phyloP scores from a whole-genome alignment of 2,113 vertebrate genomes.

The Nannobrachium achirus region DNA sequence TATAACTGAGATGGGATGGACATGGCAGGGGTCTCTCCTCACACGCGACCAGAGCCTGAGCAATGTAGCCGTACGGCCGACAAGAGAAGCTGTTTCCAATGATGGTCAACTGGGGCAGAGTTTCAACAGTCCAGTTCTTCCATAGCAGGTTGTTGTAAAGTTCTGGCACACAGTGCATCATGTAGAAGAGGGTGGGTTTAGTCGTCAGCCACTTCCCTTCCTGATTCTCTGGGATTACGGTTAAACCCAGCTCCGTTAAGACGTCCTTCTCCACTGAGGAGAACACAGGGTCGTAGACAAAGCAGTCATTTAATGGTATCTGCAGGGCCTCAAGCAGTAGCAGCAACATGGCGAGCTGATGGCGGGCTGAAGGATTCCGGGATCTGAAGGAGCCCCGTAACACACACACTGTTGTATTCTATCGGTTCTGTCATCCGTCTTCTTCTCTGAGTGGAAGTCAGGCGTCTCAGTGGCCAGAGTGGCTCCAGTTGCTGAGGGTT shows the following conservation, averaged over 20 bases:
- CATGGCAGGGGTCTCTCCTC: slow-evolving; percentile 81
- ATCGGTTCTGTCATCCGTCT: no score
- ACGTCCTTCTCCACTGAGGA: slow-evolving; percentile 76
- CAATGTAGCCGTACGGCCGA: slow-evolving; percentile 86
- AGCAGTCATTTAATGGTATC: slow-evolving; percentile 68
- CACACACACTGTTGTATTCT: no score
- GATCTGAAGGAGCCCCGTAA: slow-evolving; percentile 92
- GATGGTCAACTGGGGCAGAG: slow-evolving; percentile 81
- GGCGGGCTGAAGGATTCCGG: slow-evolving; percentile 81
- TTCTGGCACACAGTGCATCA: slow-evolving; percentile 95
- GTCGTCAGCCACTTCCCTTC: slow-evolving; percentile 84
- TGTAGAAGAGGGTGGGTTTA: slow-evolving; percentile 87
- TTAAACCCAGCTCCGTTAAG: slow-evolving; percentile 81
- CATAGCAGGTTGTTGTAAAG: slow-evolving; percentile 97
- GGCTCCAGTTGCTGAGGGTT: no score
- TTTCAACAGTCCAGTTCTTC: slow-evolving; percentile 86
- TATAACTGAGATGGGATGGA: slow-evolving; percentile 80
- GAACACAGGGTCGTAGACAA: slow-evolving; percentile 88
- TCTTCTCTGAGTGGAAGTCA: no score
- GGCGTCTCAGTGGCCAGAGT: no score
- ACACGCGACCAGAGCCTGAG: slow-evolving; percentile 80
- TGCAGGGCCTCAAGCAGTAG: slow-evolving; percentile 82
- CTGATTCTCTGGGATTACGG: no score
- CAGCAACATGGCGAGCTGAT: slow-evolving; percentile 89
- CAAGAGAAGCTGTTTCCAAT: slow-evolving; percentile 92